Base-by-base conservation (phyloP, 2,797 vertebrate species). In the Takifugu rubripes region DNA sequence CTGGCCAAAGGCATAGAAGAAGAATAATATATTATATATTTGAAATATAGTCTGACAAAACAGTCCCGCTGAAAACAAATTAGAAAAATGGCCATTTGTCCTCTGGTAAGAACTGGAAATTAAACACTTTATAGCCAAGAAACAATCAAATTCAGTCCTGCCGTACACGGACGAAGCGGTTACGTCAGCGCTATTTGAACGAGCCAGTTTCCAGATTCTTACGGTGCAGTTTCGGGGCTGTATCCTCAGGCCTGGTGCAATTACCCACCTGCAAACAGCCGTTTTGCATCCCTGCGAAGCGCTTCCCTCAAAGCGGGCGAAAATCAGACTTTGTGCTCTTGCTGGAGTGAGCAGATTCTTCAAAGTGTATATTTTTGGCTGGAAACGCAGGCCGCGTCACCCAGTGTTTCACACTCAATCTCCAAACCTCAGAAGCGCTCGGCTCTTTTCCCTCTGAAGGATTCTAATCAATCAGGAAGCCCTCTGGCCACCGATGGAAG, bases 381-480 rank as follows among this genome's bases (percentile, higher is more conserved):
- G 60, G 50, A 59, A 54, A 12, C 26, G 4, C 65, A 61, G 59
- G 62, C 72, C 50, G 0, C 67, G 78, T 84, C 84, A 79, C 66
- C 72, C 54, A 25, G 53, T 60, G 64, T 80, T 81, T 84, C 72
- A 71, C 72, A 70, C 64, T 70, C 57, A 49, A 66, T 57, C 75
- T 60, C 54, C 21, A n/a, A 59, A 57, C 49, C 70, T 73, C 75
- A 71, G 21, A 83, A 71, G 17, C 52, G 68, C 65, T 79, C 76
- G 64, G 77, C 68, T 61, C 52, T 80, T 81, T 82, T 66, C 59
- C 57, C 61, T 72, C 71, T 63, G 54, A 77, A 79, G 74, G 79
- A 79, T 67, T 73, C 66, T 58, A 85, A 87, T 87, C 88, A 87
- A 84, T 88, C 78, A 72, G 59, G 67, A 69, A 79, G 71, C 73